Evolutionary conservation across 2,888 invertebrate genomes (phyloP).

Genomic region (Pseudeuparius sepicola): DNA sequence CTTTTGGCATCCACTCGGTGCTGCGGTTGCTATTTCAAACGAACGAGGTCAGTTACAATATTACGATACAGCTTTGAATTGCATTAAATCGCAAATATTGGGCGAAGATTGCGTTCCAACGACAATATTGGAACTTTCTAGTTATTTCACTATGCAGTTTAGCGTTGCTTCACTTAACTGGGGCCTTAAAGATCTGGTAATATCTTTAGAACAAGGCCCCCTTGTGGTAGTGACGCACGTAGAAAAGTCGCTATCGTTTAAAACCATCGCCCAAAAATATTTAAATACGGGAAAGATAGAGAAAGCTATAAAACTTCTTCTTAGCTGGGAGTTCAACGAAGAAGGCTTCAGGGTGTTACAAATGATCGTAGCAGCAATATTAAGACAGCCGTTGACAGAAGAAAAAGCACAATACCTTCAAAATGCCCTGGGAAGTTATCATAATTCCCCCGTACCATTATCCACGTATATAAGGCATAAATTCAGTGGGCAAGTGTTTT

Average conservation of each 20-base stretch:
- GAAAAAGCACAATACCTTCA: slow-evolving; percentile 58
- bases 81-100: slow-evolving; percentile 54
- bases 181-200: slow-evolving; percentile 39
- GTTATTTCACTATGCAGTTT: slow-evolving; percentile 42
- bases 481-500: slow-evolving; percentile 64
- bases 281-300: slow-evolving; percentile 49
- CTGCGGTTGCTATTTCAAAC: slow-evolving; percentile 57
- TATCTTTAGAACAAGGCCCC: slow-evolving; percentile 56
- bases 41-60: slow-evolving; percentile 65
- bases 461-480: slow-evolving; percentile 59
- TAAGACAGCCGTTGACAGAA: slow-evolving; percentile 48
- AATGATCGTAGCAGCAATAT: slow-evolving; percentile 56
- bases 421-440: slow-evolving; percentile 72
- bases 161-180: slow-evolving; percentile 34
- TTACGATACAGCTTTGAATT: slow-evolving; percentile 61
- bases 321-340: slow-evolving; percentile 62
- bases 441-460: slow-evolving; percentile 56
- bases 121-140: slow-evolving; percentile 53
- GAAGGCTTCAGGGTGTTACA: slow-evolving; percentile 67
- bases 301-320: slow-evolving; percentile 56
- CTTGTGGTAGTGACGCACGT: slow-evolving; percentile 35
- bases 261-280: slow-evolving; percentile 43
- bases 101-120: slow-evolving; percentile 54
- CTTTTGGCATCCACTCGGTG: slow-evolving; percentile 63
- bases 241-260: slow-evolving; percentile 30